Evolutionary conservation across 92 coral and sea anemone species (phyloP), one percentile per base, ranked within the genome.

Genomic region (Diadumene lineata): DNA sequence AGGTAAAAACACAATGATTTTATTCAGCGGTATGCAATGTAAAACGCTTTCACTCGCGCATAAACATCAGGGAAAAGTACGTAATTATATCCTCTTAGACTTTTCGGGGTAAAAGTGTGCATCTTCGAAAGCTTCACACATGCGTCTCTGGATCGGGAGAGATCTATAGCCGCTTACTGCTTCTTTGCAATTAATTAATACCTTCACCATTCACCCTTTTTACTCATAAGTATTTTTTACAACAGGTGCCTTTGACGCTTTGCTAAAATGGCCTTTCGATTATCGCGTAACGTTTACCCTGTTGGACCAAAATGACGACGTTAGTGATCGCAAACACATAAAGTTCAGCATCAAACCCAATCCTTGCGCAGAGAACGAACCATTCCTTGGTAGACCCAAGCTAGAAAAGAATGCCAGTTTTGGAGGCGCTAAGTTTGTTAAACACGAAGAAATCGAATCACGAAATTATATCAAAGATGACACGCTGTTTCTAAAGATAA

Each of bases 361-460:
- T 34, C 99, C 99, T 0, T 91, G 97, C 50, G 73, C 92, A 22
- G 99, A 92, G 79, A 96, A 96, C 64, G 93, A 81, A 62, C 97
- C 99, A 4, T 96, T 96, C 86, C 91, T 96, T 50, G 99, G 97
- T 32, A 84, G 90, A 84, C 99, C 99, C 26, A 87, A 83, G 75
- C 64, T 96, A 86, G 99, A 96, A 76, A 96, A 96, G 73, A 96
- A 96, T 66, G 99, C 99, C 46, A 96, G 99, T 69, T 96, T 96
- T 64, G 99, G 99, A 50, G 97, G 97, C 69, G 99, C 99, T 50
- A 96, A 96, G 72, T 96, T 96, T 66, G 96, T 85, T 67, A 86
- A 86, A 74, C 99, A 96, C 87, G 99, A 96, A 25, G 99, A 96
- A 75, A 86, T 96, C 58, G 99, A 92, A 51, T 83, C 86, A 34